phyloP scores from a whole-genome alignment of 1,140 invertebrate genomes.

The Teleopsis dalmanni region DNA sequence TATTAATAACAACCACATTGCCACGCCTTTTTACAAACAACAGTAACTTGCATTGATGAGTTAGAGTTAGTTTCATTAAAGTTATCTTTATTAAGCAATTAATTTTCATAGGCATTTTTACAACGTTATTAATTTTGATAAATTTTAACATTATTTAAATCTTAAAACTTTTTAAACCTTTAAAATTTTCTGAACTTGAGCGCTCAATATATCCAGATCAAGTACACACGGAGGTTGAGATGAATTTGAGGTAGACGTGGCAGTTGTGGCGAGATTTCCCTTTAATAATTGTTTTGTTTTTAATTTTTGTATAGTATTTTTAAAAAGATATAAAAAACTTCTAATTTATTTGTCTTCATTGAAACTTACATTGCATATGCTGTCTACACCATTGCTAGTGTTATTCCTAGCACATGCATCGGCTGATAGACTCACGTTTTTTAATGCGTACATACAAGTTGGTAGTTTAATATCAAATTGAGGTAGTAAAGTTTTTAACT shows the following conservation, averaged over 20 bases:
- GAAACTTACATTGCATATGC: too few relatives aligned
- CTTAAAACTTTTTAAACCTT: too few relatives aligned
- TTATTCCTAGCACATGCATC: slow-evolving; percentile 5
- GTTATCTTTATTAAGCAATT: not conserved
- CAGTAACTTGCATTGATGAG: too few relatives aligned
- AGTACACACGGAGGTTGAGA: slow-evolving; percentile 22
- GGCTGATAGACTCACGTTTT: slow-evolving; percentile 17
- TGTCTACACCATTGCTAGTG: slow-evolving; percentile 7
- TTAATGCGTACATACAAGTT: slow-evolving; percentile 40
- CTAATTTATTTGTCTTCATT: not conserved
- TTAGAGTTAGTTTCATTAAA: too few relatives aligned
- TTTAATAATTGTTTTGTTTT: not conserved
- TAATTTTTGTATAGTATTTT: not conserved
- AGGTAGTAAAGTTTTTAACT: slow-evolving; percentile 37
- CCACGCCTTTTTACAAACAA: too few relatives aligned
- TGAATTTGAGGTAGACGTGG: not conserved
- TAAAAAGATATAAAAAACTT: not conserved
- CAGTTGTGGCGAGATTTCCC: not conserved
- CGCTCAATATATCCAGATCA: slow-evolving; percentile 40
- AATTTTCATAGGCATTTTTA: not conserved
- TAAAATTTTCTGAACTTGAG: slow-evolving; percentile 37
- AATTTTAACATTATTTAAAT: too few relatives aligned
- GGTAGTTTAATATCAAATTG: slow-evolving; percentile 40
- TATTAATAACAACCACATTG: too few relatives aligned
- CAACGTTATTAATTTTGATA: slow-evolving; percentile 2